These are phyloP conservation scores for Drosophila tanythrix DNA, from an alignment of 2,888 invertebrate genomes.

Conservation along the genomic window DNA sequence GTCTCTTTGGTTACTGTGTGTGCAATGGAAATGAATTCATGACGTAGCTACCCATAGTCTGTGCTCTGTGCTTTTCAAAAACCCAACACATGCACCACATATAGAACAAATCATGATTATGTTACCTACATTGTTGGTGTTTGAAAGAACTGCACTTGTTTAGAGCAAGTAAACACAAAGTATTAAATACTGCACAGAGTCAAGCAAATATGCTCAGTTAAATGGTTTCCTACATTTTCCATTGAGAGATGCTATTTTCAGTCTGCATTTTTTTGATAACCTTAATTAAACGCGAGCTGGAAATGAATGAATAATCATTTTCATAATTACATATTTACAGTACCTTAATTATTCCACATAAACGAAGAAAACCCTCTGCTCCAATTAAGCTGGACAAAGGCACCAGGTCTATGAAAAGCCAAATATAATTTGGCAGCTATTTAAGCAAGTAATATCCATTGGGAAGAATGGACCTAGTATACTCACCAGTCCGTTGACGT, in stretches of 20 bases:
- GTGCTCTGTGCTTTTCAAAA: neutral
- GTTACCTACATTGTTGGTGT: conserved; percentile 43
- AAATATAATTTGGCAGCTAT: neutral
- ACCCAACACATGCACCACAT: neutral
- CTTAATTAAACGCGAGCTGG: neutral
- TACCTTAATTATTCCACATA: neutral
- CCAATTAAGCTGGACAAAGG: neutral
- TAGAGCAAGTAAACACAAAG: conserved; percentile 9
- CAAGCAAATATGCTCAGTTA: neutral
- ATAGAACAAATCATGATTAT: neutral
- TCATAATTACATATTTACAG: neutral
- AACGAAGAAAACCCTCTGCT: neutral
- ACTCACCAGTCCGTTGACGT: neutral
- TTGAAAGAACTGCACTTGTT: neutral
- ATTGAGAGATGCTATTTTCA: neutral
- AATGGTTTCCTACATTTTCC: neutral
- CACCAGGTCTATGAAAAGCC: neutral
- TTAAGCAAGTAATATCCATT: neutral
- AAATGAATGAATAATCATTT: neutral
- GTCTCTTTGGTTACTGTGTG: neutral
- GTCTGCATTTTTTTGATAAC: neutral
- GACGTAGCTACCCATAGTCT: conserved; percentile 9
- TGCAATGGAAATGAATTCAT: conserved; percentile 21
- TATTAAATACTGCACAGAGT: neutral
- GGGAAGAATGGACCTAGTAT: neutral